Percentiles rank a stretch among this genome's conserved stretches.
These are phyloP conservation scores for Merluccius polli DNA, from an alignment of 2,797 vertebrate genomes.

Conservation along the genomic window DNA sequence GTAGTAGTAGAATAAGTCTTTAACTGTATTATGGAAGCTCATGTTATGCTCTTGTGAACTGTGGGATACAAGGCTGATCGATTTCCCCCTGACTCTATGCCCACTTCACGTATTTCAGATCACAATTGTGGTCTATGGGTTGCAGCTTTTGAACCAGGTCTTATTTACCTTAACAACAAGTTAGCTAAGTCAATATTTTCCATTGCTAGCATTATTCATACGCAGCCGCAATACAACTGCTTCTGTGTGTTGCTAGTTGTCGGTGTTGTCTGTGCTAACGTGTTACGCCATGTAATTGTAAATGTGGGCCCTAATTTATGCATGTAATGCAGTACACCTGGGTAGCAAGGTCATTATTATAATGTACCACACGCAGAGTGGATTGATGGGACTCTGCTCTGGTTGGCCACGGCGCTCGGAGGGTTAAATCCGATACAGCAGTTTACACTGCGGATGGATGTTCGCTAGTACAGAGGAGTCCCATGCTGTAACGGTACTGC, in stretches of 20 bases:
- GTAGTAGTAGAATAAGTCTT: neutral
- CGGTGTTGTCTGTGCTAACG: conserved; percentile 17
- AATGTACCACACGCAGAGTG: conserved; percentile 35
- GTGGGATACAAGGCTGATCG: neutral
- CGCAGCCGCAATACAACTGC: neutral
- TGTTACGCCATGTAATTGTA: conserved; percentile 19
- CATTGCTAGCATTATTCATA: neutral
- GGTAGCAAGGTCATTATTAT: conserved; percentile 21
- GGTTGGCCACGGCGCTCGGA: conserved; percentile 35
- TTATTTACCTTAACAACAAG: neutral
- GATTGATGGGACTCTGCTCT: conserved; percentile 33
- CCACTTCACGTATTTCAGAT: neutral
- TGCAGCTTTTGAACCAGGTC: neutral
- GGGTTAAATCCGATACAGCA: conserved; percentile 80
- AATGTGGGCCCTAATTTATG: conserved; percentile 43
- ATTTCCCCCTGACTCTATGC: neutral
- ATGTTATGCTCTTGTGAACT: neutral
- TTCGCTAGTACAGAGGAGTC: conserved; percentile 72
- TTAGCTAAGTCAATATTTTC: neutral
- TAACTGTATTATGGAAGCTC: neutral
- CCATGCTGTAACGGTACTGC: conserved; percentile 74
- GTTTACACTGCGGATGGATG: conserved; percentile 79
- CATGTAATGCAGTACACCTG: conserved; percentile 58
- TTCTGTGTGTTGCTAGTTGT: neutral
- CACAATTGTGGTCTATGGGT: neutral